Evolutionary conservation across 37 sponge, comb jelly and placozoan genomes (phyloP), one percentile per base, ranked within the genome.

Genomic region (Agelas oroides): DNA sequence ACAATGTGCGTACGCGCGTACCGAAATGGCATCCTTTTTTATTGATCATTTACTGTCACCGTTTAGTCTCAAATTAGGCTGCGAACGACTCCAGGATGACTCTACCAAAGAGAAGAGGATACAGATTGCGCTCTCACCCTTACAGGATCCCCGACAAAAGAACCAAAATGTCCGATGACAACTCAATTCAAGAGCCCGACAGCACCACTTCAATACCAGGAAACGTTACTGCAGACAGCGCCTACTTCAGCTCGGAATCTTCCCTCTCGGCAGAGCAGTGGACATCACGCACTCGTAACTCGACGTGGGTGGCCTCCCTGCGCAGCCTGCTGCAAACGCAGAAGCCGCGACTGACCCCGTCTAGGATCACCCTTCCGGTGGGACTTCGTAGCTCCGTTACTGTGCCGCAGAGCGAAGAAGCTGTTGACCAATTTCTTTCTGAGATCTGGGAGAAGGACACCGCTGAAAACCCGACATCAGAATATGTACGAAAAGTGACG

Each of bases 331-430:
- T 46, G 46, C 46, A 46, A 46, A 46, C 3, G 8, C 46, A 46
- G 46, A 46, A 46, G 46, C 46, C 46, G 6, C 46, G 46, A 46
- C 3, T 3, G 8, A 46, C 6, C 3, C 46, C 46, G 46, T 12
- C 46, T 12, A 3, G 3, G 46, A 46, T 46, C 46, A n/a, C n/a
- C n/a, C 8, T 46, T 8, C 8, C 46, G 46, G 46, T 12, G 46
- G 46, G 46, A 46, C 3, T 46, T 46, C 46, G 8, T 46, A 8
- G 46, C 46, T 46, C 46, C 8, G 6, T 46, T 46, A 54, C 81
- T n/a, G 73, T 23, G 40, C 83, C 83, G 1, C 71, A 75, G 53
- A 84, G 17, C 1, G 76, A 84, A 53, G 60, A 63, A 57, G 86
- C 76, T 1, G 24, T 85, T 0, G 54, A 75, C 2, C 30, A 14